These are phyloP conservation scores for Lophius americanus DNA, from an alignment of 2,797 vertebrate species.

Conservation along the genomic window DNA sequence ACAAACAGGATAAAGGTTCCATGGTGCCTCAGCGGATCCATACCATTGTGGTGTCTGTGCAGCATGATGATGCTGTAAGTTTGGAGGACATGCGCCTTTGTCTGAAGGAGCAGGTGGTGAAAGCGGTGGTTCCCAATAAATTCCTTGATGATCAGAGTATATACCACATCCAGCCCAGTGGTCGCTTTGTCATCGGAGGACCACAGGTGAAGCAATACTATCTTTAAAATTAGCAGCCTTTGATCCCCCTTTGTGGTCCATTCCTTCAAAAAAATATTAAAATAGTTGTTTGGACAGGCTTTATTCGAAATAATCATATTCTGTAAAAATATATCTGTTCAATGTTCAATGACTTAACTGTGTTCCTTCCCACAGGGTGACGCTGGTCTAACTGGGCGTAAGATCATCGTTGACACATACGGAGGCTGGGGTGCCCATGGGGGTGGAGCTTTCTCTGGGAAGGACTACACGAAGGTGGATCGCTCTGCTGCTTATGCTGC, in stretches of 20 bases:
- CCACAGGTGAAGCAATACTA: constrained; percentile 84
- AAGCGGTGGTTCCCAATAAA: constrained; percentile 87
- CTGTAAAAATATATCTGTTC: not conserved
- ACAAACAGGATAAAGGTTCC: constrained; percentile 91
- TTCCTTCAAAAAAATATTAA: not conserved
- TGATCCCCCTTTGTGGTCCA: not conserved
- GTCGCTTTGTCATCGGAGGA: constrained; percentile 95
- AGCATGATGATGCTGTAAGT: constrained; percentile 88
- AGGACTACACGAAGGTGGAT: constrained; percentile 98
- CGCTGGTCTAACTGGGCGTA: constrained; percentile 94
- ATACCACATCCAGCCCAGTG: constrained; percentile 95
- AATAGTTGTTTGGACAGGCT: not conserved
- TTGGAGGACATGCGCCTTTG: constrained; percentile 91
- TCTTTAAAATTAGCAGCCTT: not conserved
- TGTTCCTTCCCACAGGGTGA: constrained; percentile 84
- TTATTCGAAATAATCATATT: not conserved
- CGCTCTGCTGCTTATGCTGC: constrained; percentile 95
- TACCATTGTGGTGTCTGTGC: constrained; percentile 94
- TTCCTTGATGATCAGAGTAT: constrained; percentile 92
- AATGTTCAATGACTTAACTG: not conserved
- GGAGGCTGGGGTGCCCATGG: constrained; percentile 97
- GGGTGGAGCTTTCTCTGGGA: constrained; percentile 95
- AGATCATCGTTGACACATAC: constrained; percentile 97
- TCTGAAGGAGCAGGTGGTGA: constrained; percentile 92
- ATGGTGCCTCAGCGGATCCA: constrained; percentile 92